A percentile compares a stretch with the other conserved stretches of the same genome.
Evolutionary conservation across 1,140 invertebrate genomes (phyloP).

Genomic region (Zophobas atratus): DNA sequence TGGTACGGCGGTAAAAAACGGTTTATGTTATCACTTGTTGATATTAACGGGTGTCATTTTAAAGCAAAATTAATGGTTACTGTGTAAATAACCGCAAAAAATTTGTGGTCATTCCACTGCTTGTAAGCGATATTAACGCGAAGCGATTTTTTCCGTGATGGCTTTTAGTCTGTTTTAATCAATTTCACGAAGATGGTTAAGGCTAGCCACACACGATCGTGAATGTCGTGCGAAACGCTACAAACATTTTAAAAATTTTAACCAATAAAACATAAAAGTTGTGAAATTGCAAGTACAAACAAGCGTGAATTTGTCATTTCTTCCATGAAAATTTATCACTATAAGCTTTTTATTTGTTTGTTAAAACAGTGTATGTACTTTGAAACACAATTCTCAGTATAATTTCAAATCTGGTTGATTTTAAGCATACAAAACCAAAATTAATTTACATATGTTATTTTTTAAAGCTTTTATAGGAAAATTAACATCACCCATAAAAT

Average conservation of each 20-base stretch:
- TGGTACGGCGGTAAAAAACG: neutral
- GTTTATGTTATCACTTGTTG: neutral
- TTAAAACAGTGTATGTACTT: too few species aligned
- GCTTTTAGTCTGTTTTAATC: neutral
- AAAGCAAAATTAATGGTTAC: neutral
- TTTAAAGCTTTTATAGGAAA: too few species aligned
- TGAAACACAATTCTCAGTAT: too few species aligned
- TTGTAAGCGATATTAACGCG: conserved; percentile 1
- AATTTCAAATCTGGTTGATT: too few species aligned
- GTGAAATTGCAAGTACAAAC: too few species aligned
- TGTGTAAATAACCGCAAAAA: neutral
- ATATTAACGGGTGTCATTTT: neutral
- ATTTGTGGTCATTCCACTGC: neutral
- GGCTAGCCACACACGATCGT: neutral
- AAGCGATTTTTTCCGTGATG: neutral
- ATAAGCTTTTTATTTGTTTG: too few species aligned
- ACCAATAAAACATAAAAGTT: neutral
- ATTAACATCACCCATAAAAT: too few species aligned
- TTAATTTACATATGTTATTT: too few species aligned
- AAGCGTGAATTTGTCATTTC: too few species aligned
- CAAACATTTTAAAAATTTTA: too few species aligned
- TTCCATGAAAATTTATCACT: too few species aligned
- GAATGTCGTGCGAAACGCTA: neutral
- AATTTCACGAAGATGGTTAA: neutral
- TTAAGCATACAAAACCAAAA: too few species aligned